These are phyloP conservation scores for Lepilemur septentrionalis DNA, from an alignment of 2,797 vertebrate species.

Conservation along the genomic window DNA sequence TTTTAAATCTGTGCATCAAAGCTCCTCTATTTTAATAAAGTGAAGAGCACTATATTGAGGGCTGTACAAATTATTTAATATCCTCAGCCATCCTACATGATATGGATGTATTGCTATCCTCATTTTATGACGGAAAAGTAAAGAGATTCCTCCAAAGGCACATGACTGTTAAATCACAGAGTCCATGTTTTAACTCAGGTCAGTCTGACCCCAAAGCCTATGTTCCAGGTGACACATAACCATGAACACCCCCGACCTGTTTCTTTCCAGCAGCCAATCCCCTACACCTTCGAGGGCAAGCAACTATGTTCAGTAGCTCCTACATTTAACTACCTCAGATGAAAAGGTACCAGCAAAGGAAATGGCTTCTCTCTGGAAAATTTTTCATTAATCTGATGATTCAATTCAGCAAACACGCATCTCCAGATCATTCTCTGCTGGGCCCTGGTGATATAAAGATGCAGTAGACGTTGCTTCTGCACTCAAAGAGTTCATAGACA, in stretches of 20 bases:
- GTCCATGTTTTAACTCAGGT: neutral
- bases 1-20: neutral
- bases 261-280: neutral
- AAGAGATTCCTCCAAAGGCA: neutral
- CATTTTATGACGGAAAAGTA: neutral
- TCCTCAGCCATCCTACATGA: neutral
- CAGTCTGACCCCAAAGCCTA: neutral
- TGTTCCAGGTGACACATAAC: neutral
- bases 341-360: neutral
- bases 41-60: neutral
- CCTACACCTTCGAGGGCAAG: neutral
- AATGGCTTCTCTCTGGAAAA: neutral
- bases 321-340: neutral
- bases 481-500: neutral
- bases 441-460: neutral
- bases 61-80: neutral
- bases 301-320: neutral
- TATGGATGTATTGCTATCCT: neutral
- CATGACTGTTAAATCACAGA: neutral
- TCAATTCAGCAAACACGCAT: neutral
- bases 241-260: neutral
- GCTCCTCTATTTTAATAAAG: conserved; percentile 6
- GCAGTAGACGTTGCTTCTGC: neutral
- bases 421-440: neutral
- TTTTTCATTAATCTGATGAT: neutral